Base-by-base conservation (phyloP, 1,140 invertebrate genomes). In the Trachelipus rathkii region DNA sequence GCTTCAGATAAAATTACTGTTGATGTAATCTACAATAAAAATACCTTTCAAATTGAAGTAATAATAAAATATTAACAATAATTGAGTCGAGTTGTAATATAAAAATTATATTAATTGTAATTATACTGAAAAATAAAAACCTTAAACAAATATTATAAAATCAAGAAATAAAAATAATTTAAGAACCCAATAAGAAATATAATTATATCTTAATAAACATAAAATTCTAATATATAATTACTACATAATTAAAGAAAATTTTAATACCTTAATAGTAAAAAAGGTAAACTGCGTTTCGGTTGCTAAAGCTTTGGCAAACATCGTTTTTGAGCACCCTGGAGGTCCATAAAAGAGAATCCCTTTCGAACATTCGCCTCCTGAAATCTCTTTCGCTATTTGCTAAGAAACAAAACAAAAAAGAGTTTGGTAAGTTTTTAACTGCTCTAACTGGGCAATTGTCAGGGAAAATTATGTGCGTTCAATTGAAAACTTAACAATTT, bases 311-410 rank as follows among this genome's bases (percentile, higher is more conserved):
- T 95, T 94, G 2, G 95, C 96, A 82, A 97, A 95, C 90, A 97
- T 93, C 0, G 96, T 98, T 87, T 98, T 98, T 0, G 95, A 96
- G 83, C 97, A 99, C 6, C 97, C 98, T 0, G 98, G 97, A 9
- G 98, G 97, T 10, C 97, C 98, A 86, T 95, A 99, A 86, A 99
- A 90, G 11, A 99, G 86, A 8, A 99, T 90, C 3, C 98, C 97
- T 82, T 93, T 92, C 0, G 97, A 96, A 1, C 97, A 95, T 44
- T 78, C 19, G n/a, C 69, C 19, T 76, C 72, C 70, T 6, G 79
- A 74, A 33, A 72, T 67, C 9, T 46, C 71, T 7, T 1, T 33
- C 33, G 33, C 33, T 3, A 33, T 33, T 33, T 33, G 33, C 33
- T 33, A 33, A 3, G 6, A 33, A 33, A 33, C 1, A 33, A 33